Evolutionary conservation across 2,888 invertebrate genomes (phyloP), one percentile per base, ranked within the genome.

Genomic region (Agrotis puta): DNA sequence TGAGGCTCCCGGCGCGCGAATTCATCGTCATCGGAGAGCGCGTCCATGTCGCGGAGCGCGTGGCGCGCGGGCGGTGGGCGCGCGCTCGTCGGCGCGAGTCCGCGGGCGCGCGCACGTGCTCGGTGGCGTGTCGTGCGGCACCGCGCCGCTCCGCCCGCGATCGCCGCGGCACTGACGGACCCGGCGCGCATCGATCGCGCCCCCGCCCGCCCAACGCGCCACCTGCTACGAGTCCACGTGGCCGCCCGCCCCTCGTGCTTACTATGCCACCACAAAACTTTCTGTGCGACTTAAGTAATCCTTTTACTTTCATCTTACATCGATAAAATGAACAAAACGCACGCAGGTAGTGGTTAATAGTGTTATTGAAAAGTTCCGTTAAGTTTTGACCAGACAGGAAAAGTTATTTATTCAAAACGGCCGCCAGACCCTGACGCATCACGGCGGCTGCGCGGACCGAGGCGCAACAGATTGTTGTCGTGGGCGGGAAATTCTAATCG

Each of bases 1-100:
- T 95, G 95, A 86, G 92, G 92, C 84, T 94, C 94, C 81, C 94
- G 94, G 90, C 94, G 94, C 91, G 92, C 87, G 90, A 91, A 95
- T 64, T 96, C 95, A 87, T 95, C 95, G 91, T 96, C 95, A 92
- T 96, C 95, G 89, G 95, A 95, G 91, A 95, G 95, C 90, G 94
- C 94, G 94, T 96, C 95, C 95, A 96, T 96, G 91, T 91, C 92
- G 87, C 75, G 84, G 75, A 74, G 81, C 77, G 88, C 74, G 89
- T 85, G 90, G 88, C 79, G 83, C 87, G 88, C 87, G 88, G 85
- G 88, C 85, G 88, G 87, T 87, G 91, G 87, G 90, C 90, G 91
- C 91, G 92, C 90, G 91, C 90, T 88, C 91, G 92, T 91, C 92
- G 92, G 93, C 93, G 93, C 93, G 92, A 91, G 89, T 88, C 89